Evolutionary conservation across 1,140 invertebrate species (phyloP), one percentile per base, ranked within the genome.

Genomic region (Eulimnadia texana): DNA sequence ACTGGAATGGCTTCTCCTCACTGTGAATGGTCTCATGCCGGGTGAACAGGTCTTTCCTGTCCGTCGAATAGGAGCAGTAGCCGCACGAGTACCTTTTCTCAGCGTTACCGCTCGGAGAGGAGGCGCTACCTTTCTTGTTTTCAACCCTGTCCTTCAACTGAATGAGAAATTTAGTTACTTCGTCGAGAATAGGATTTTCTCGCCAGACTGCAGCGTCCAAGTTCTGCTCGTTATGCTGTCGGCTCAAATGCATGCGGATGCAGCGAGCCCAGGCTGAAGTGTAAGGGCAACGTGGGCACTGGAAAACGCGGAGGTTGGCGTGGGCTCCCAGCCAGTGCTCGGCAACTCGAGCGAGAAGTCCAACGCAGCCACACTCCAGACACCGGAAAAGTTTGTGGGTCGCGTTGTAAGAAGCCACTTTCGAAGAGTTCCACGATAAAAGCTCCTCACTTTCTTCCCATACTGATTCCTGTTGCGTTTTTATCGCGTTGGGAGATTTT

Each of bases 11-110:
- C 69, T 94, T 94, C 67, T 93, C 89, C 69, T 91, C 87, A 62
- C 87, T 81, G 68, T 98, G 93, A 63, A 97, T 96, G 69, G 95
- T 93, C 76, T 97, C 90, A 74, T 98, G 93, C 3, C 93, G 81
- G 1, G 91, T 95, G 71, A 90, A 96, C 53, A 98, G 80, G 74
- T 97, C 93, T 59, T 92, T 78, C 6, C 93, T 79, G 70, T 96
- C 90, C 0, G 90, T 93, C 0, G 88, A 86, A 71, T 93, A 93
- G 1, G 88, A 85, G 71, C 90, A 93, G 68, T 84, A 84, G 3
- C 78, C 81, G 73, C 90, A 93, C 24, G 80, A 84, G 71, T 93
- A 93, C 11, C 88, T 79, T 74, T 91, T 92, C 22, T 69, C 73
- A 9, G 68, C 68, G 62, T 62, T 66, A 42, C 33, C 16, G 16